phyloP scores from a whole-genome alignment of 1,140 invertebrate genomes.

The Brachystomella parvula region DNA sequence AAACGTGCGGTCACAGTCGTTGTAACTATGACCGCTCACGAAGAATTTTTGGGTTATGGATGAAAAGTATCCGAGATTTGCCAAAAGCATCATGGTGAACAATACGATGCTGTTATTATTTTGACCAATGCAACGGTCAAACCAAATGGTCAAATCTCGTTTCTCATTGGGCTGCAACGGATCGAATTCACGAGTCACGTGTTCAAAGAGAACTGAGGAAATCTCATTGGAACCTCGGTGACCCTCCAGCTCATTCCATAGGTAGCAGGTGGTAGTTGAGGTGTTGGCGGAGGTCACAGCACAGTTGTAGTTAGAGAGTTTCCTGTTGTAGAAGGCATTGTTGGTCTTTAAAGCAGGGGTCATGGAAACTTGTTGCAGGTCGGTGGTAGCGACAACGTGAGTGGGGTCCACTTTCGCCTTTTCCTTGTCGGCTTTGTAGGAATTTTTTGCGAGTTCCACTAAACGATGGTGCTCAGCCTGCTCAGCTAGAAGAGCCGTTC shows the following conservation, averaged over 20 bases:
- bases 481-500: background rate
- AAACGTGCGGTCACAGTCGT: slow-evolving; percentile 3
- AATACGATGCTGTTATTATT: slow-evolving; percentile 32
- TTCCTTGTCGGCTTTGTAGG: background rate
- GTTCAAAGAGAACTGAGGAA: slow-evolving; percentile 22
- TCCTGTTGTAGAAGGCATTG: slow-evolving; percentile 1
- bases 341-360: background rate
- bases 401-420: background rate
- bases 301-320: slow-evolving; percentile 28
- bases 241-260: slow-evolving; percentile 29
- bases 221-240: slow-evolving; percentile 32
- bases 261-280: background rate
- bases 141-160: slow-evolving; percentile 35
- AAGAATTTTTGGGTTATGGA: background rate
- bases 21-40: background rate
- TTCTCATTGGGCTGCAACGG: slow-evolving; percentile 12
- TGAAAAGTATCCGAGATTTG: slow-evolving; percentile 23
- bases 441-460: background rate
- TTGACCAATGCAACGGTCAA: slow-evolving; percentile 30
- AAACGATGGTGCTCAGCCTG: background rate
- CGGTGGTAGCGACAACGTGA: background rate
- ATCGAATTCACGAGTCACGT: slow-evolving; percentile 21
- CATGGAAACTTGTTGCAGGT: slow-evolving; percentile 6
- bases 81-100: slow-evolving; percentile 13
- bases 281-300: background rate